phyloP scores from a whole-genome alignment of 37 sponge, comb jelly and placozoan species.

The Beroe ovata region DNA sequence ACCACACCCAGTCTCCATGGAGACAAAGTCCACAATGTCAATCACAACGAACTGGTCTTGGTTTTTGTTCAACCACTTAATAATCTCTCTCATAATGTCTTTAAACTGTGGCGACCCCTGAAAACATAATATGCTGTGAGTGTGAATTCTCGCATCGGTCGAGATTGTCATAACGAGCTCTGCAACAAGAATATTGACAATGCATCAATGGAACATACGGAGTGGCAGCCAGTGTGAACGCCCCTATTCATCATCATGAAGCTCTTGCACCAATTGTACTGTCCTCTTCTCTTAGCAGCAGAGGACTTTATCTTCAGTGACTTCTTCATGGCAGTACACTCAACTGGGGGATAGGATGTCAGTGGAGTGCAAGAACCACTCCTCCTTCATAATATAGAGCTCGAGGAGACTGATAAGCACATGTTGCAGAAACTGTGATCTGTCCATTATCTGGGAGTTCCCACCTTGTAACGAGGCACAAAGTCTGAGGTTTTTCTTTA shows the following conservation, averaged over 20 bases:
- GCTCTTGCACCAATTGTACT: constrained; percentile 51
- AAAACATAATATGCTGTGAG: too few species aligned
- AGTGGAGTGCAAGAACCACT: too few species aligned
- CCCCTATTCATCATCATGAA: constrained; percentile 16
- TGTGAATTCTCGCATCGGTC: too few species aligned
- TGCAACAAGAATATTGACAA: too few species aligned
- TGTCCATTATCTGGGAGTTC: too few species aligned
- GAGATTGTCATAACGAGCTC: too few species aligned
- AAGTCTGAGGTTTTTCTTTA: constrained; percentile 1
- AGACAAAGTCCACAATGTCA: constrained; percentile 28
- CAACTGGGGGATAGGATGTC: constrained; percentile 23
- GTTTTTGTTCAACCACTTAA: constrained; percentile 44
- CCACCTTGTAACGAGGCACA: constrained; percentile 44
- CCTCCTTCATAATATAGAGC: too few species aligned
- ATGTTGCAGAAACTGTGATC: too few species aligned
- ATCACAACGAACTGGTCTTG: constrained; percentile 55
- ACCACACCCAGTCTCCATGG: constrained; percentile 43
- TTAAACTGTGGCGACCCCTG: constrained; percentile 56
- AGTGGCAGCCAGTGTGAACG: constrained; percentile 40
- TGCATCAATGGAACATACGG: too few species aligned
- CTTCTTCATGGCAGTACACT: constrained; percentile 58
- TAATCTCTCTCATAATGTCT: not conserved
- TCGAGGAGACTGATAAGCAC: too few species aligned
- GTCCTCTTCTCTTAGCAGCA: not conserved
- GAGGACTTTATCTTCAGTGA: not conserved